Base-by-base conservation (phyloP, 2,888 invertebrate genomes). In the Pelosia muscerda region DNA sequence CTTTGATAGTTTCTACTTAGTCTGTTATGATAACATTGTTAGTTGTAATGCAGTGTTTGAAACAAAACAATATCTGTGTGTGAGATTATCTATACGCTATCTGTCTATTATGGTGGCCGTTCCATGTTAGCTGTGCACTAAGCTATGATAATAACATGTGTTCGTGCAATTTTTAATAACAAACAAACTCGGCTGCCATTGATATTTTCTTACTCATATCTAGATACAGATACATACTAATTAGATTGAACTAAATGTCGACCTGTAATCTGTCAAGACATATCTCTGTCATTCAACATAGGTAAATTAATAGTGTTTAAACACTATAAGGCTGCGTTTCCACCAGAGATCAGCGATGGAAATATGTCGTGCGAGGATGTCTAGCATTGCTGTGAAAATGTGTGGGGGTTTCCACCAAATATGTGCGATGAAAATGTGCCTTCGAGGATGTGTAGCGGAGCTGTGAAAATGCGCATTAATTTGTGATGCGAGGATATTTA, bases 281-380 rank as follows among this genome's bases (percentile, higher is more conserved):
- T 15, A 38, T 38, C 34, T 34, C 11, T n/a, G n/a, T n/a, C n/a
- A n/a, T n/a, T n/a, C n/a, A n/a, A n/a, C n/a, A n/a, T n/a, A n/a
- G n/a, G n/a, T n/a, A n/a, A n/a, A n/a, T n/a, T n/a, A n/a, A n/a
- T n/a, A n/a, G n/a, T n/a, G n/a, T n/a, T n/a, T n/a, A n/a, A n/a
- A n/a, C n/a, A n/a, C n/a, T n/a, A n/a, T n/a, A n/a, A n/a, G n/a
- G n/a, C n/a, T 65, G 58, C 63, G 53, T 61, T 58, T 68, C 54
- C 63, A 58, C 59, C 55, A 68, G 59, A 68, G 63, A 68, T 68
- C 34, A 63, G 67, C 67, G 67, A 55, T 49, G 63, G 53, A 68
- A 68, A 68, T 68, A 58, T 68, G 59, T 68, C 63, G 63, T 63
- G 63, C 63, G 63, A 63, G 67, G 63, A 63, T 68, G 63, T 68